Percentiles rank a stretch among this genome's conserved stretches.
Conservation (phyloP, 2,888 invertebrate genomes). For the Limenitis camilla region DNA sequence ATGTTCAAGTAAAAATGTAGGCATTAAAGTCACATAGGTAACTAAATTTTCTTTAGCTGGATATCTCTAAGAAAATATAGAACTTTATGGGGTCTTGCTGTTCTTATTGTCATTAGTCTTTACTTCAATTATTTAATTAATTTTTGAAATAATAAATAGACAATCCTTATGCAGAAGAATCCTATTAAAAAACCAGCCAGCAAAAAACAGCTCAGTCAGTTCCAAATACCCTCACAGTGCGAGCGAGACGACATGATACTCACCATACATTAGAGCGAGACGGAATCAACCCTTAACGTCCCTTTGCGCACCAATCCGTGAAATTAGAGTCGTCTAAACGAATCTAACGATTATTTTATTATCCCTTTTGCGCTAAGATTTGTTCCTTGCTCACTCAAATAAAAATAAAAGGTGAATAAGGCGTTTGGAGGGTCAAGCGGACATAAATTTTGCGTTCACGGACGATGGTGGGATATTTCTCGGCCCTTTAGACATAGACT, state of each 20-base stretch:
- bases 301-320: constrained; percentile 71
- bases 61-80: too few species aligned
- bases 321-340: constrained; percentile 74
- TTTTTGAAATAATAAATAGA: too few species aligned
- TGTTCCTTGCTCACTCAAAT: constrained; percentile 75
- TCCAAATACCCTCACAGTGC: constrained; percentile 45
- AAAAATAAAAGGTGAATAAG: constrained; percentile 74
- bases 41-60: too few species aligned
- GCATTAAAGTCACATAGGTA: too few species aligned
- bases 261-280: constrained; percentile 36
- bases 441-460: constrained; percentile 67
- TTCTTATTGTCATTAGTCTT: too few species aligned
- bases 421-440: constrained; percentile 65
- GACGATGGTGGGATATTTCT: constrained; percentile 64
- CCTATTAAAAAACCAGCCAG: constrained; percentile 38
- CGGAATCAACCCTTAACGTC: constrained; percentile 45
- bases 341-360: constrained; percentile 76
- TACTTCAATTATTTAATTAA: too few species aligned
- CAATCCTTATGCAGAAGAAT: constrained; percentile 8
- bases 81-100: too few species aligned
- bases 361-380: constrained; percentile 74
- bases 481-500: constrained; percentile 56
- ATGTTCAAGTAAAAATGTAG: too few species aligned
- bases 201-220: constrained; percentile 43
- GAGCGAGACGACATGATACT: constrained; percentile 34